Evolutionary conservation across 2,888 invertebrate genomes (phyloP), one percentile per base, ranked within the genome.

Genomic region (Ennomos erosarius): DNA sequence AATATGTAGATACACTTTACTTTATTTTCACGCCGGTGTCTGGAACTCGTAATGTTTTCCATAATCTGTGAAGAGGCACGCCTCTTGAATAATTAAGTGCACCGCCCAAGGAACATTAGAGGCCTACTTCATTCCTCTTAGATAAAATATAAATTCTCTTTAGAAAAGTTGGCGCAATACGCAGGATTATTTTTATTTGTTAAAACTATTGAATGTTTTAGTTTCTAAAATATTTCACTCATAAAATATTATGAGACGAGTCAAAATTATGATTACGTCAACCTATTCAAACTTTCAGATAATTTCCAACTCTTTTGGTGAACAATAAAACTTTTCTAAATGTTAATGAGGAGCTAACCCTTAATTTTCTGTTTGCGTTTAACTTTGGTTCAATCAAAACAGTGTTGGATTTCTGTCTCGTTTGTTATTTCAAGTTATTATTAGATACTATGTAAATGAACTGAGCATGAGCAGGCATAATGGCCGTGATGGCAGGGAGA

Each of bases 291-390:
- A 51, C 34, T 51, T 43, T 43, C 36, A 37, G 16, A 36, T 38
- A 40, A 13, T 8, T 42, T 50, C 13, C 42, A 42, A 35, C 10
- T 50, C 35, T 26, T 26, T 6, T 26, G 26, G 26, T 37, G 43
- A 40, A 33, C 58, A 49, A 58, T 54, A 59, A 65, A 67, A 53
- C 57, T 68, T 67, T 65, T 65, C 59, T 65, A 71, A 71, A 71
- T 69, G 69, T 51, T 67, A 70, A 72, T 69, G 44, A 62, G 56
- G 13, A 6, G 11, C 35, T 11, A 26, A 33, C 11, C 12, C 26
- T 1, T 10, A 46, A 35, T 51, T 26, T 56, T 45, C 37, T 55
- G 38, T 48, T 26, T 49, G 12, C 44, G 16, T 49, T 40, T 35
- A 50, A 50, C 35, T 56, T 51, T 35, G 6, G 37, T 26, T 12